Evolutionary conservation across 2,888 invertebrate species (phyloP), one percentile per base, ranked within the genome.

Genomic region (Phyto melanocephala): DNA sequence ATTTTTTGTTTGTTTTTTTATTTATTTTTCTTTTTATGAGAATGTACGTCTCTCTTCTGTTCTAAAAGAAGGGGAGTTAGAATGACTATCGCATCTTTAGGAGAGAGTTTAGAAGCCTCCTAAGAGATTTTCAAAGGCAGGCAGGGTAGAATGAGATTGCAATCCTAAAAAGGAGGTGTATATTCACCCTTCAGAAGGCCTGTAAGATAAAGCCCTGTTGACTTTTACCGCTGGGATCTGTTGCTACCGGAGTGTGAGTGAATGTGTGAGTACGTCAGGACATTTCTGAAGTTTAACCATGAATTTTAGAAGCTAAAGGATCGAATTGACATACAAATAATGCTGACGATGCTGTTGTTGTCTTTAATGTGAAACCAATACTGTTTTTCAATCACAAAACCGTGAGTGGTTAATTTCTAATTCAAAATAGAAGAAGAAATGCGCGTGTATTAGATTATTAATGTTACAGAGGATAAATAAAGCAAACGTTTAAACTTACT

Each of bases 321-420:
- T 71, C 13, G 28, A 28, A 28, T 28, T 28, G 28, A 28, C 6
- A 28, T 3, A 28, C 4, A 28, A 28, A 17, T 24, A 13, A 6
- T 60, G 60, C 33, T 17, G 71, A 58, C 33, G 50, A 60, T 62
- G 62, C 6, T 60, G 47, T 33, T 40, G 67, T 50, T 67, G 54
- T 50, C 50, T 67, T 42, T 22, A 52, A 68, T 68, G 50, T 67
- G 52, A 67, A 67, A 67, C 52, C 58, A 60, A 72, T 42, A 79
- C 17, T 8, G 72, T 37, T 42, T 80, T 74, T 67, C 67, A 75
- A 68, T 68, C 67, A 68, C 37, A 60, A 60, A 80, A 63, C 47
- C 60, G 68, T 80, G 68, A 74, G 62, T 68, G 68, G 67, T 68
- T 80, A 68, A 80, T 71, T 75, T 80, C 42, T 45, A 81, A 76